A percentile compares a stretch with the other conserved stretches of the same genome.
These are phyloP conservation scores for Aethina tumida DNA, from an alignment of 1,140 invertebrate genomes.

Conservation along the genomic window DNA sequence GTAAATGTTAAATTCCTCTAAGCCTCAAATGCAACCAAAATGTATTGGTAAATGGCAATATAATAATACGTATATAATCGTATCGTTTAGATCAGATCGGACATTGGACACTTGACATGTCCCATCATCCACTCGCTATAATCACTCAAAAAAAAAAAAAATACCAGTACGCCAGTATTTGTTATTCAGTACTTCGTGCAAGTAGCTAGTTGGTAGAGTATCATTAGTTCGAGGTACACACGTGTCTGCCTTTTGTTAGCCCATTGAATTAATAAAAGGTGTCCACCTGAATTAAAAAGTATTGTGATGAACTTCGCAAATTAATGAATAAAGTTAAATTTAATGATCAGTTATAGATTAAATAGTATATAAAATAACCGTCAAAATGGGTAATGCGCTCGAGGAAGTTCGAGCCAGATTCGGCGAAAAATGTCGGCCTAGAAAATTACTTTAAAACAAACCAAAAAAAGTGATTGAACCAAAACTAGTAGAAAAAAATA, in stretches of 20 bases:
- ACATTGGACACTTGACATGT: conserved; percentile 9
- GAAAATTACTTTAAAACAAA: too few species aligned
- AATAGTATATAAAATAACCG: conserved; percentile 28
- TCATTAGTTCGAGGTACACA: conserved; percentile 30
- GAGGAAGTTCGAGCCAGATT: conserved; percentile 11
- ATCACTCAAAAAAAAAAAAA: background rate
- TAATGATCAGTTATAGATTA: conserved; percentile 31
- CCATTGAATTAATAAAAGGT: conserved; percentile 35
- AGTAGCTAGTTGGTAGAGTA: conserved; percentile 24
- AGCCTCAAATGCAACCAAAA: background rate
- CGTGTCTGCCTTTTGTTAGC: conserved; percentile 34
- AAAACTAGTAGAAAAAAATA: too few species aligned
- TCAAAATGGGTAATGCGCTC: conserved; percentile 24
- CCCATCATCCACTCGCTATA: conserved; percentile 11
- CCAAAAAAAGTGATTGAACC: too few species aligned
- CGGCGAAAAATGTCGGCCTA: conserved; percentile 7
- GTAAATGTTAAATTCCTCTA: conserved; percentile 5
- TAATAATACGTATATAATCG: conserved; percentile 7
- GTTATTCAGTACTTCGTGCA: conserved; percentile 11
- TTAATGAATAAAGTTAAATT: conserved; percentile 31
- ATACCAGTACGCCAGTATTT: conserved; percentile 5
- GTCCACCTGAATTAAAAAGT: conserved; percentile 33
- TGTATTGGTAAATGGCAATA: conserved; percentile 9
- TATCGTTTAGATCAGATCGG: conserved; percentile 8
- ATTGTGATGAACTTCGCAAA: conserved; percentile 36